phyloP scores from a whole-genome alignment of 2,888 invertebrate genomes.

The Erebia epiphron region DNA sequence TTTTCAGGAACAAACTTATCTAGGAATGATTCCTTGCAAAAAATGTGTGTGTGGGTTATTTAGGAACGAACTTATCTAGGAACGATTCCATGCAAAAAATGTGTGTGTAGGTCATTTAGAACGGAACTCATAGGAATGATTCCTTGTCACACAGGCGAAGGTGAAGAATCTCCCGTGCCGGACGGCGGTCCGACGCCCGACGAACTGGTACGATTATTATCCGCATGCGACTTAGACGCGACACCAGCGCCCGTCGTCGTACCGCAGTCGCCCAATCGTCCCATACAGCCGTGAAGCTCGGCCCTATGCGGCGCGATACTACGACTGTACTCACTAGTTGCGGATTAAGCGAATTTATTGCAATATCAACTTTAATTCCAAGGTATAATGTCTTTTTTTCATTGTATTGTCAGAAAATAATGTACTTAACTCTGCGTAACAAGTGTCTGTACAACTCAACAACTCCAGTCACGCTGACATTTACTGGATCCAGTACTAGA shows the following conservation, averaged over 20 bases:
- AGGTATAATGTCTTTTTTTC: background rate
- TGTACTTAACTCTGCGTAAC: no score
- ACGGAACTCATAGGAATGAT: no score
- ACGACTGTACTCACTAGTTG: conserved; percentile 9
- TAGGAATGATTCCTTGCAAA: no score
- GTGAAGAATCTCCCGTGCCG: conserved; percentile 71
- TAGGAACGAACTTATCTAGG: no score
- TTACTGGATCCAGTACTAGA: no score
- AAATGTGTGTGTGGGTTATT: no score
- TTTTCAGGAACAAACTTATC: no score
- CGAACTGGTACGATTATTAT: conserved; percentile 94
- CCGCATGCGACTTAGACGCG: conserved; percentile 96
- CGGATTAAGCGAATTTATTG: conserved; percentile 19
- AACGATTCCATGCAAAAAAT: no score
- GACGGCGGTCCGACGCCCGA: conserved; percentile 96
- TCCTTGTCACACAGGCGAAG: conserved; percentile 53
- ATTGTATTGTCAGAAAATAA: background rate
- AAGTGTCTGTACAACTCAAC: no score
- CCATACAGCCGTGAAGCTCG: conserved; percentile 58
- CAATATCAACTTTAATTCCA: background rate
- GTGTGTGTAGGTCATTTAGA: no score
- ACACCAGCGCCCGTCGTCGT: conserved; percentile 83
- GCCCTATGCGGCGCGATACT: conserved; percentile 41
- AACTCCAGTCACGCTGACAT: no score
- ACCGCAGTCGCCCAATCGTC: conserved; percentile 67